Evolutionary conservation across 1,140 invertebrate species (phyloP), one percentile per base, ranked within the genome.

Genomic region (Anagrus nilaparvatae): DNA sequence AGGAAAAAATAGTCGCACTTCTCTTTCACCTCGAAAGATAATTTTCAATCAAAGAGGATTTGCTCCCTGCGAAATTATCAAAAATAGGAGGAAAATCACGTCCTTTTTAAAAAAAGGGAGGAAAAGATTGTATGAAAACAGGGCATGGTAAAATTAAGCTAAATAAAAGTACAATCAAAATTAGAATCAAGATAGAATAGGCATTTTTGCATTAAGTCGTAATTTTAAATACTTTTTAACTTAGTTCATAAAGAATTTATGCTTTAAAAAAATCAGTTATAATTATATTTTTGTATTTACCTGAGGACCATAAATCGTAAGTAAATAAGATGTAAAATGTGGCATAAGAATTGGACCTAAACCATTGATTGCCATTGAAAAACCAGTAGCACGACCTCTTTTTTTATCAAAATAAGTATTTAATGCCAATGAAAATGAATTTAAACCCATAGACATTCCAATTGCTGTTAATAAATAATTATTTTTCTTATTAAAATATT

Each of bases 331-430:
- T 19, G 82, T 74, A 20, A 86, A 55, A 43, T 78, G 74, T 0
- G 83, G 84, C 70, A 85, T 79, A 5, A 83, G 47, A 49, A 82
- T 80, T 49, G 83, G 81, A 5, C 84, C 82, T 2, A 84, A 49
- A 14, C 79, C 82, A 24, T 81, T 82, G 10, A 82, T 70, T 1
- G 79, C 79, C 61, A 82, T 75, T 0, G 81, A 73, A 2, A 81
- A 55, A 6, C 82, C 79, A 33, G 82, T 76, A 1, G 83, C 83
- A 19, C 74, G 63, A 28, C 75, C 76, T 36, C 81, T 75, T 55
- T 72, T 77, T 41, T 68, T 64, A 25, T 63, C 71, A 46, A 87
- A 87, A 54, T 83, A 86, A 0, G 77, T 73, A 54, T 82, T 83
- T 4, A 85, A 66, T 4, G 81, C 77, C 38, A 85, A 68, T 51